Percentiles rank a stretch among this genome's conserved stretches.
Conservation (phyloP, 2,113 vertebrate species). For the Cottus gobio region DNA sequence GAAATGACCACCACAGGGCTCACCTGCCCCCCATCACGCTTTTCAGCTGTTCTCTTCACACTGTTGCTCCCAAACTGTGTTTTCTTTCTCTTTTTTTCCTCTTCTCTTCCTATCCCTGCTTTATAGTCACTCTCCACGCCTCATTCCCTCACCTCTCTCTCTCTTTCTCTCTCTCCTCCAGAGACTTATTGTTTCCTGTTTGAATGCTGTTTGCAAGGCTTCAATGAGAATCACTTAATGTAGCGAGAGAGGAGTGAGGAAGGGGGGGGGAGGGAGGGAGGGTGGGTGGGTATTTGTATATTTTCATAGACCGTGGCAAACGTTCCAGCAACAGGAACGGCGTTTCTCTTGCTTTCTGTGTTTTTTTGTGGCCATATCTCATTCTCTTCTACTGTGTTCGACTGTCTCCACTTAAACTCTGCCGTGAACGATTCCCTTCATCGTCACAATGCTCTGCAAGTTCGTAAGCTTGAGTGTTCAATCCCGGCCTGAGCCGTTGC, state of each 20-base stretch:
- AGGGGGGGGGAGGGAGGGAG: too few species aligned
- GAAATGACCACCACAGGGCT: slow-evolving; percentile 64
- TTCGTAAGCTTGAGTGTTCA: slow-evolving; percentile 10
- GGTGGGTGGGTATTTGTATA: too few species aligned
- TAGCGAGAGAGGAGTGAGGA: slow-evolving; percentile 38
- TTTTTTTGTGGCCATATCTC: slow-evolving; percentile 19
- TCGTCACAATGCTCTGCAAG: slow-evolving; percentile 22
- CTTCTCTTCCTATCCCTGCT: slow-evolving; percentile 8
- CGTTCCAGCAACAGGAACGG: background rate
- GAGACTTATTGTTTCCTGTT: slow-evolving; percentile 54
- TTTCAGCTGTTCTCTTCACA: slow-evolving; percentile 36
- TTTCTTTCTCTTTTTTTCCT: slow-evolving; percentile 9
- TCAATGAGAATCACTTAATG: slow-evolving; percentile 56
- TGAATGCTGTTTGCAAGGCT: slow-evolving; percentile 45
- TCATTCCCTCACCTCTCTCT: slow-evolving; percentile 26
- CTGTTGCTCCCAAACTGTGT: slow-evolving; percentile 43
- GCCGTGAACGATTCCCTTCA: background rate
- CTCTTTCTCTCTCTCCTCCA: slow-evolving; percentile 14
- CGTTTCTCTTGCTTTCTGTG: slow-evolving; percentile 24
- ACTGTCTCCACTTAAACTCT: background rate
- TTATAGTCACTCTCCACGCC: slow-evolving; percentile 42
- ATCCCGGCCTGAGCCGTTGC: too few species aligned
- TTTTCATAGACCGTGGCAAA: slow-evolving; percentile 44
- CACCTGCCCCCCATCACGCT: slow-evolving; percentile 48
- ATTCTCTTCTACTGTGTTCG: slow-evolving; percentile 16